A percentile compares a stretch with the other conserved stretches of the same genome.
Evolutionary conservation across 2,797 vertebrate genomes (phyloP).

Genomic region (Halcyon badia): DNA sequence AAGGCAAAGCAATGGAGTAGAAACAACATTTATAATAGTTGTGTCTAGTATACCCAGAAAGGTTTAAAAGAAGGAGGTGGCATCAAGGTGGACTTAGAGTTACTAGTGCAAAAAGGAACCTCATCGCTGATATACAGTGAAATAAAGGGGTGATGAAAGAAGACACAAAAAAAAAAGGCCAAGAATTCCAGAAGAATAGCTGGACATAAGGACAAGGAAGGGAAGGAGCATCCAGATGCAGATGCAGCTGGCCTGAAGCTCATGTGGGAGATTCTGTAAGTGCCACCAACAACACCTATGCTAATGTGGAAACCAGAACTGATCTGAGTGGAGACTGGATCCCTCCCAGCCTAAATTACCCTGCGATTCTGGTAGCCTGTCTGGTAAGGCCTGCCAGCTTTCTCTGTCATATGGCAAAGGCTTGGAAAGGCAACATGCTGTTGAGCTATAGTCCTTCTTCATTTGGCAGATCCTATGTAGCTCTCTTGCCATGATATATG

Average conservation of each 20-base stretch:
- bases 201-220: neutral
- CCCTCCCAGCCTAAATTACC: neutral
- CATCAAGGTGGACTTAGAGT: neutral
- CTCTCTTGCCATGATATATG: neutral
- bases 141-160: neutral
- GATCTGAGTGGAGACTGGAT: neutral
- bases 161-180: neutral
- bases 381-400: neutral
- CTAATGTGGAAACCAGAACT: neutral
- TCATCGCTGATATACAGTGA: neutral
- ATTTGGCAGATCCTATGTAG: neutral
- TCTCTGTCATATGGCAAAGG: neutral
- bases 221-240: neutral
- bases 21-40: neutral
- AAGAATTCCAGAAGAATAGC: neutral
- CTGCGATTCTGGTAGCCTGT: neutral
- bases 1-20: neutral
- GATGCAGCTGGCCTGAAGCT: neutral
- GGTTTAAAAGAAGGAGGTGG: neutral
- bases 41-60: neutral
- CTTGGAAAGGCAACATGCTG: neutral
- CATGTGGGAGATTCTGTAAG: neutral
- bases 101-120: neutral
- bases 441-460: neutral
- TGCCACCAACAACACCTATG: fast-evolving